These are phyloP conservation scores for Celastrina argiolus DNA, from an alignment of 2,888 invertebrate genomes.

Conservation along the genomic window DNA sequence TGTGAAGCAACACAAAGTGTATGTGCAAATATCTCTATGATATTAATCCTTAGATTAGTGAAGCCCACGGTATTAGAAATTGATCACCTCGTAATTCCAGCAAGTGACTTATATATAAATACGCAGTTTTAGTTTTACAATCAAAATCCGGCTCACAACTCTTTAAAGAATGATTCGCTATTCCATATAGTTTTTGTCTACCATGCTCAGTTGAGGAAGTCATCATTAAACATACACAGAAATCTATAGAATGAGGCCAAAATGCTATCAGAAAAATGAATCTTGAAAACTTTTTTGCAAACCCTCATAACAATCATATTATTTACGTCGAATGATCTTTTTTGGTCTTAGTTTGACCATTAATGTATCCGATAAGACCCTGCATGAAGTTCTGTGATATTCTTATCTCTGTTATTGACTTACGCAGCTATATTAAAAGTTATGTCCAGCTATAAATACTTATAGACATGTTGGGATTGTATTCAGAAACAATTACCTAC, in stretches of 20 bases:
- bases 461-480: too few relatives aligned
- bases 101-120: too few relatives aligned
- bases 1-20: constrained; percentile 57
- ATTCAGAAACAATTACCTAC: neutral
- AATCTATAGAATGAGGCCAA: neutral
- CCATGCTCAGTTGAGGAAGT: too few relatives aligned
- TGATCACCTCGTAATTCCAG: too few relatives aligned
- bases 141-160: too few relatives aligned
- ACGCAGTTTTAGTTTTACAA: too few relatives aligned
- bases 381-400: neutral
- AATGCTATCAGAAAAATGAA: neutral
- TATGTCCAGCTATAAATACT: neutral
- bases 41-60: too few relatives aligned
- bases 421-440: neutral
- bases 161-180: too few relatives aligned
- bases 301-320: neutral
- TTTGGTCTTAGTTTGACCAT: neutral
- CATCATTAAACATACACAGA: neutral
- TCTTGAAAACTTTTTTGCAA: neutral
- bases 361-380: constrained; percentile 1
- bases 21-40: constrained; percentile 35
- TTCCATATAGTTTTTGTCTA: too few relatives aligned
- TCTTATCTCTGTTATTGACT: neutral
- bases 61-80: too few relatives aligned
- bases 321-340: neutral